A percentile compares a stretch with the other conserved stretches of the same genome.
Evolutionary conservation across 2,797 vertebrate species (phyloP).

Genomic region (Lutjanus campechanus): DNA sequence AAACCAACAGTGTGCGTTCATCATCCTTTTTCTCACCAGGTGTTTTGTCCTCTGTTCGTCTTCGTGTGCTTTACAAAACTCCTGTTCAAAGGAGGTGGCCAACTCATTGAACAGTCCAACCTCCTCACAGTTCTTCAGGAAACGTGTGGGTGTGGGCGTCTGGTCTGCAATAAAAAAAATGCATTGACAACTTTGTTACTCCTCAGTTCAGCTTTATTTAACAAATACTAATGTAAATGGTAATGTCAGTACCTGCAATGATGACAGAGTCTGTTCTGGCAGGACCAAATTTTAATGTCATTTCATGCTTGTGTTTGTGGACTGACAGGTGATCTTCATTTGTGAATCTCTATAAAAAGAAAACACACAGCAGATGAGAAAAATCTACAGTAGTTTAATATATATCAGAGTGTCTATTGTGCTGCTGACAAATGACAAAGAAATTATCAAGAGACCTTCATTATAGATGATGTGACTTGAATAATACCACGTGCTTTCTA

Average conservation of each 20-base stretch:
- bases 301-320: slow-evolving; percentile 99
- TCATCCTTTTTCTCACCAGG: slow-evolving; percentile 66
- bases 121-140: slow-evolving; percentile 99
- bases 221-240: background rate
- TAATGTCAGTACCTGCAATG: slow-evolving; percentile 82
- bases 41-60: slow-evolving; percentile 90
- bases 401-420: background rate
- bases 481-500: background rate
- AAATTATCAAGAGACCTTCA: background rate
- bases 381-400: background rate
- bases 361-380: background rate
- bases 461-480: slow-evolving; percentile 6
- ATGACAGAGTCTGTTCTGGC: slow-evolving; percentile 87
- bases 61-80: slow-evolving; percentile 93
- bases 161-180: slow-evolving; percentile 87
- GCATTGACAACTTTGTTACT: background rate
- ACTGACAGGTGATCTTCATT: slow-evolving; percentile 99
- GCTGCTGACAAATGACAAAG: background rate
- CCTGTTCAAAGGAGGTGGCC: slow-evolving; percentile 95
- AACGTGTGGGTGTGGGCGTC: slow-evolving; percentile 97
- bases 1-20: background rate
- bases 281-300: slow-evolving; percentile 98
- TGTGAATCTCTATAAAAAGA: slow-evolving; percentile 91
- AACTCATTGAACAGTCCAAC: slow-evolving; percentile 98
- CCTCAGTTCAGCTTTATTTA: background rate